Percentiles rank a stretch among this genome's conserved stretches.
These are phyloP conservation scores for Alentia gelatinosa DNA, from an alignment of 2,888 invertebrate genomes.

Conservation along the genomic window DNA sequence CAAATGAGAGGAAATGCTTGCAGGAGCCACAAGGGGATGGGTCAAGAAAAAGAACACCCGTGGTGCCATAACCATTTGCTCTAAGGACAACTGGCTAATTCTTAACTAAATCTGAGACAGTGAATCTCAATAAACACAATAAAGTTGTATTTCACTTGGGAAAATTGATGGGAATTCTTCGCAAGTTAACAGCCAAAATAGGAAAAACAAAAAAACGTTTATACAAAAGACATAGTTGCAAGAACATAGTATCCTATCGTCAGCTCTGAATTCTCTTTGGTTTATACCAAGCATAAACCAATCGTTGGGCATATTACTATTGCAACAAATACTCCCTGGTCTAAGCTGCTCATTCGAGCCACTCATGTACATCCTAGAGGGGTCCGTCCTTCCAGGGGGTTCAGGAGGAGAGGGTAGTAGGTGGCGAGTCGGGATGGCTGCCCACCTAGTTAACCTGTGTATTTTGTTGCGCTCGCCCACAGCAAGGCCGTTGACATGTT, in stretches of 20 bases:
- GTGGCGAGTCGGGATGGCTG: background rate
- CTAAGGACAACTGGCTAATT: no score
- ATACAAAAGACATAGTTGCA: background rate
- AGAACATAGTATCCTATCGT: background rate
- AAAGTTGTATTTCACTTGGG: no score
- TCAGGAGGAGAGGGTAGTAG: background rate
- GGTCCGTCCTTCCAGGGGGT: background rate
- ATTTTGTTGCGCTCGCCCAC: background rate
- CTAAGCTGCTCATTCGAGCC: slow-evolving; percentile 10
- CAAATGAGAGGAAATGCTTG: background rate
- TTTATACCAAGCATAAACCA: slow-evolving; percentile 7
- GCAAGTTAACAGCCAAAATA: no score
- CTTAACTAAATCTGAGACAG: no score
- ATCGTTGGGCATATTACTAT: background rate
- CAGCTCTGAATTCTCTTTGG: background rate
- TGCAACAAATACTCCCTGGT: background rate
- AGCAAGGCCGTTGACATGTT: background rate
- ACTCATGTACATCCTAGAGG: background rate
- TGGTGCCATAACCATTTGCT: background rate
- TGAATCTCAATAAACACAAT: no score
- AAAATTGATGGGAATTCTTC: no score
- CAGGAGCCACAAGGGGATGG: background rate
- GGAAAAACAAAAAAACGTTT: background rate
- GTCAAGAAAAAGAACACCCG: background rate
- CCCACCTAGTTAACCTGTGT: background rate